Conservation (phyloP, 37 sponge, comb jelly and placozoan species). For the Spongia lamella region DNA sequence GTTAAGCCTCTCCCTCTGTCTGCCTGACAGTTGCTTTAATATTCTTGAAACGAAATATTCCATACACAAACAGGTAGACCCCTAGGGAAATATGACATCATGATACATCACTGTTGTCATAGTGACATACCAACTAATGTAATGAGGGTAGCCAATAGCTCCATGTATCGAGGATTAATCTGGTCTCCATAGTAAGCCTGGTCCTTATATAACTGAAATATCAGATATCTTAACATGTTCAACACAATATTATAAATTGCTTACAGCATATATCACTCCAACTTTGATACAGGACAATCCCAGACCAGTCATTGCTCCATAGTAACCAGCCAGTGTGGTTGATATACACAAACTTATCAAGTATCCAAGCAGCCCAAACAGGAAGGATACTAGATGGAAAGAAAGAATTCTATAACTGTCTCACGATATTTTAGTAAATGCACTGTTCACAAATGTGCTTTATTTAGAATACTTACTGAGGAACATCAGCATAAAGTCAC, state of each 20-base stretch:
- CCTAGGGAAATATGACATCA: too few species aligned
- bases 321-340: conserved; percentile 63
- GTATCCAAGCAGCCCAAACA: conserved; percentile 72
- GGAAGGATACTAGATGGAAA: conserved; percentile 45
- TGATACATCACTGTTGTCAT: too few species aligned
- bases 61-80: too few species aligned
- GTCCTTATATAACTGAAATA: too few species aligned
- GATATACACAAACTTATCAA: conserved; percentile 68
- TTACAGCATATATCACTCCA: conserved; percentile 61
- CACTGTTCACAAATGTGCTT: too few species aligned
- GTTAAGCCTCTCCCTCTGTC: too few species aligned
- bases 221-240: too few species aligned
- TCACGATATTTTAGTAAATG: too few species aligned
- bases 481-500: conserved; percentile 28
- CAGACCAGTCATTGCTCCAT: conserved; percentile 76
- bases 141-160: not conserved
- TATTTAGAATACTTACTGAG: too few species aligned
- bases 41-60: too few species aligned
- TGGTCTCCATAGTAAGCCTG: too few species aligned
- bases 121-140: not conserved
- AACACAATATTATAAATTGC: not conserved
- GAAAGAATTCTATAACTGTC: not conserved
- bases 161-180: not conserved
- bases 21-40: too few species aligned
- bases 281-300: conserved; percentile 65